Evolutionary conservation across 30 jellyfish, hydroid and myxozoan species (phyloP), one percentile per base, ranked within the genome.

Genomic region (Hydractinia symbiolongicarpus): DNA sequence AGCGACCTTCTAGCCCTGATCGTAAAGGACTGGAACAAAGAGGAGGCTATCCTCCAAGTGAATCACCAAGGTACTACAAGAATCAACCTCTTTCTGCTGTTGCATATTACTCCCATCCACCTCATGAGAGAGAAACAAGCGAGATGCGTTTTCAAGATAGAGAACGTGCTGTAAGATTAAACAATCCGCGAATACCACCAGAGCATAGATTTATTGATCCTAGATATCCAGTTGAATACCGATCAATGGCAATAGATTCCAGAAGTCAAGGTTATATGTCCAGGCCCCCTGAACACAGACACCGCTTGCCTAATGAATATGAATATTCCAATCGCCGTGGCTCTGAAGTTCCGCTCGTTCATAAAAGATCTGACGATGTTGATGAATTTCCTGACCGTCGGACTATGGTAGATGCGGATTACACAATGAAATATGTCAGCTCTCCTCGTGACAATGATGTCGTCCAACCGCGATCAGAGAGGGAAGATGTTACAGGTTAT

Each of bases 121-220:
- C 52, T n/a, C 40, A 64, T 13, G 74, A 64, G 74, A 7, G 74
- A 64, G 74, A 64, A 6, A 8, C 74, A 7, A 64, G 40, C 40
- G 74, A 64, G 9, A 64, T 64, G 7, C 40, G 40, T 64, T 7
- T 64, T 64, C 74, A 64, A 64, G 74, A 64, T 6, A 64, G 19
- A 6, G 74, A 64, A n/a, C 19, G 74, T 44, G 74, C 74, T 64
- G 8, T 44, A 64, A 64, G 74, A 64, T 51, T 51, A 13, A 13
- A 44, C 9, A 6, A 7, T 51, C 74, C 9, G 9, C 74, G 40
- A n/a, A 44, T 44, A 7, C 40, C 40, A 44, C 74, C 40, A n/a
- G 74, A 64, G 15, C 69, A 58, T 58, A 13, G 69, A 30, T 30
- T 30, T 64, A 64, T 64, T 51, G 74, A 64, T 64, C 74, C 74